These are phyloP conservation scores for Pelochelys cantorii DNA, from an alignment of 2,797 vertebrate species.

Conservation along the genomic window DNA sequence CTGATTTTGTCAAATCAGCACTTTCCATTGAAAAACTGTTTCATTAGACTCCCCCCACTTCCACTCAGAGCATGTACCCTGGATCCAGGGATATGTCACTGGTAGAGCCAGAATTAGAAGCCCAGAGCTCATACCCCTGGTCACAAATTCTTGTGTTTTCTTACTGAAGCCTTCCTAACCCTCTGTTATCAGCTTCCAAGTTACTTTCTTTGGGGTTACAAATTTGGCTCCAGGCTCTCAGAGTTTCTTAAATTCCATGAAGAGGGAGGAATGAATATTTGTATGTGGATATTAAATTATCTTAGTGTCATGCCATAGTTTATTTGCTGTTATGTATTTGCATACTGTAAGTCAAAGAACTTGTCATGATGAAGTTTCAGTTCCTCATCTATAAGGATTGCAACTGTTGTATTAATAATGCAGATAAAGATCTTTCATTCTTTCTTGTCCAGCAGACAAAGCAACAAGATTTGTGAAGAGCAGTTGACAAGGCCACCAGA, in stretches of 20 bases:
- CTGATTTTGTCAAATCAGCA: not conserved
- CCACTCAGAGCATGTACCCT: no score
- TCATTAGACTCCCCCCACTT: no score
- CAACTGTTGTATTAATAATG: not conserved
- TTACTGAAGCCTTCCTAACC: not conserved
- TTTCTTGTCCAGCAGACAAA: not conserved
- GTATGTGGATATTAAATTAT: no score
- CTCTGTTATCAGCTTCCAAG: not conserved
- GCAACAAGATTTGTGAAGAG: not conserved
- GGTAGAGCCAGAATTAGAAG: not conserved
- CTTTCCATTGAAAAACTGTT: not conserved
- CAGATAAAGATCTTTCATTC: not conserved
- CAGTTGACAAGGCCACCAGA: not conserved
- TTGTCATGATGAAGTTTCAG: no score
- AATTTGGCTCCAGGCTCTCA: not conserved
- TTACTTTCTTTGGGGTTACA: not conserved
- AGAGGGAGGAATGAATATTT: no score
- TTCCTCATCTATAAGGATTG: not conserved
- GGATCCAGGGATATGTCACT: no score
- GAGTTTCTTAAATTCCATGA: no score
- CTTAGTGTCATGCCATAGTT: not conserved
- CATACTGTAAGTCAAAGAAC: not conserved
- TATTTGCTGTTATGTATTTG: not conserved
- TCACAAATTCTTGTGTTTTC: fast-evolving
- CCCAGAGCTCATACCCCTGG: no score